Base-by-base conservation (phyloP, 2,797 vertebrate genomes). In the Jordanella pulchra region DNA sequence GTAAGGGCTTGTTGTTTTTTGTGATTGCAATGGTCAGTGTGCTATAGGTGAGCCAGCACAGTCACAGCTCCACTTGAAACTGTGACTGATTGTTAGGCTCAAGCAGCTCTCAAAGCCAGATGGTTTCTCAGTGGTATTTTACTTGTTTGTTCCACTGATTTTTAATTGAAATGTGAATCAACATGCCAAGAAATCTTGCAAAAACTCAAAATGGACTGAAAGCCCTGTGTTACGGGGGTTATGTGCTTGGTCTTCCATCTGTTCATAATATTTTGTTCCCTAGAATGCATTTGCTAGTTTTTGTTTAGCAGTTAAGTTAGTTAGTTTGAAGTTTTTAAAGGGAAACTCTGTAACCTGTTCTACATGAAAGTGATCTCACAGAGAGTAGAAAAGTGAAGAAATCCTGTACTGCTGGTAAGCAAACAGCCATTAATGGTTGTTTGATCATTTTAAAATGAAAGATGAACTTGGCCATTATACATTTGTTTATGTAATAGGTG, bases 1-100 rank as follows among this genome's bases (percentile, higher is more conserved):
- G 86, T 86, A 88, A 83, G 81, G 75, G 66, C 72, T 64, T 88
- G 83, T 86, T 89, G 81, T 89, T 92, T 84, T 87, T 84, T 79
- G 84, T 79, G 78, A 77, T 76, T 84, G 81, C 69, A 67, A 18
- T 76, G 84, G 81, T 87, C 87, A 89, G 78, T 69, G 28, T 78
- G 75, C 74, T 75, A 83, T 74, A 74, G 72, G 68, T 78, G 75
- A 72, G 73, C 77, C 63, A 27, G 50, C 65, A 70, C 64, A 1
- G 13, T 23, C 60, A 9, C 65, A 48, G 50, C 68, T 72, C 79
- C 45, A 78, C 80, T 86, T 74, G 42, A 82, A 81, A 82, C 70
- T 75, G 73, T 78, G 71, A 81, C 77, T 67, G 75, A 78, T 83
- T 82, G 76, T 82, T 71, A 53, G 64, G 71, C 88, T 87, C 82